Conservation (phyloP, 2,113 vertebrate species). For the Gadus macrocephalus region DNA sequence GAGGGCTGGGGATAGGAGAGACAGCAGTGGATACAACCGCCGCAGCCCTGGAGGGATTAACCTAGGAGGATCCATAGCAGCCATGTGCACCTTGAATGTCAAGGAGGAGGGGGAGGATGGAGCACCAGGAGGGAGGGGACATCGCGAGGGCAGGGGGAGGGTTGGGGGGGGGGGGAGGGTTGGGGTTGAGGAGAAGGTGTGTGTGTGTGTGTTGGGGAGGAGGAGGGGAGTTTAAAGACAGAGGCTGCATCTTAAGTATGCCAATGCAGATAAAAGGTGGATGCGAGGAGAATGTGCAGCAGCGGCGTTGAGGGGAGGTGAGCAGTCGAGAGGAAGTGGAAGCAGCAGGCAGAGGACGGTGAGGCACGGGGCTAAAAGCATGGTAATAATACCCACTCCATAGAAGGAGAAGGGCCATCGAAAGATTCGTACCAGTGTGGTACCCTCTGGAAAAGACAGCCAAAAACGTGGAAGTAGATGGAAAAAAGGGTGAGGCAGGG, state of each 20-base stretch:
- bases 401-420: background rate
- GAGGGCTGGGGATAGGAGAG: background rate
- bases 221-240: constrained; percentile 34
- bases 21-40: constrained; percentile 13
- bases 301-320: constrained; percentile 12
- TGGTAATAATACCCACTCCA: background rate
- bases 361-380: background rate
- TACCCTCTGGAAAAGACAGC: too few species aligned
- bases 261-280: constrained; percentile 32
- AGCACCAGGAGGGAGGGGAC: constrained; percentile 39
- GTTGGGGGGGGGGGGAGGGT: constrained; percentile 4
- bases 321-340: constrained; percentile 4
- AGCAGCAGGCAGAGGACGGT: background rate
- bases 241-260: constrained; percentile 53
- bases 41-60: constrained; percentile 44
- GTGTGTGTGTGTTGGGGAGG: background rate
- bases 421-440: too few species aligned
- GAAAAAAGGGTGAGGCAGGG: background rate
- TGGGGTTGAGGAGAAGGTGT: background rate
- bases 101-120: constrained; percentile 36
- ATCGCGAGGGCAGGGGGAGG: constrained; percentile 21
- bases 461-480: background rate
- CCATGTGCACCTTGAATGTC: constrained; percentile 52
- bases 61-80: constrained; percentile 51
- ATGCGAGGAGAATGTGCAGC: background rate